Conservation (phyloP, 1,140 invertebrate genomes). For the Nephotettix cincticeps region DNA sequence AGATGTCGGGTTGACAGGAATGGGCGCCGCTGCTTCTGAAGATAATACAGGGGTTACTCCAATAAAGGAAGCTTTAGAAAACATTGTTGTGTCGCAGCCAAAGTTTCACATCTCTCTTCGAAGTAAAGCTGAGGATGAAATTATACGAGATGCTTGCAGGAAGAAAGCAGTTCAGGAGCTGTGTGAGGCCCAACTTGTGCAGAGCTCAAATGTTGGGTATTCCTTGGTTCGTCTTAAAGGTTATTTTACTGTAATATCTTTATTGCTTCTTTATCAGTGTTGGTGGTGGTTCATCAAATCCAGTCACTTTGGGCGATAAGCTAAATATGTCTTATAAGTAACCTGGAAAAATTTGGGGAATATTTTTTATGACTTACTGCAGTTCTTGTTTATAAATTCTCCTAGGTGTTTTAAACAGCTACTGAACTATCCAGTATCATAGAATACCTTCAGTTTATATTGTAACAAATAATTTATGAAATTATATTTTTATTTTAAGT, state of each 20-base stretch:
- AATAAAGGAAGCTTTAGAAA: not conserved
- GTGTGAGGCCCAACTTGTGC: slow-evolving; percentile 54
- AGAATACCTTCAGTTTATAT: too few species aligned
- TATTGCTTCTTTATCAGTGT: not conserved
- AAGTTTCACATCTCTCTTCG: slow-evolving; percentile 54
- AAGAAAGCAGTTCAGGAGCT: slow-evolving; percentile 60
- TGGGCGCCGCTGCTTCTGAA: slow-evolving; percentile 48
- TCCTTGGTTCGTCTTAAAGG: slow-evolving; percentile 57
- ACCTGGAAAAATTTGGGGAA: not conserved
- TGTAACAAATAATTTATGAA: too few species aligned
- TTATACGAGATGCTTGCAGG: slow-evolving; percentile 60
- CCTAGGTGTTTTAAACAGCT: not conserved
- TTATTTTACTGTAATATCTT: slow-evolving; percentile 10
- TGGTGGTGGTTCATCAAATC: not conserved
- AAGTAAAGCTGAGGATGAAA: slow-evolving; percentile 64
- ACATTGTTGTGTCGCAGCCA: slow-evolving; percentile 40
- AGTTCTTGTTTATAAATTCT: not conserved
- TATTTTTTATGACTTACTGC: not conserved
- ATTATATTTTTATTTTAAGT: too few species aligned
- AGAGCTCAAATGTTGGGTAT: slow-evolving; percentile 50
- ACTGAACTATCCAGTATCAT: not conserved
- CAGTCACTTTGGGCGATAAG: not conserved
- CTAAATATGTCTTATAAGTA: not conserved
- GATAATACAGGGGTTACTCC: not conserved
- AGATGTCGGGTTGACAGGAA: slow-evolving; percentile 65